Evolutionary conservation across 2,888 invertebrate genomes (phyloP).

Genomic region (Pseudanteris insignis): DNA sequence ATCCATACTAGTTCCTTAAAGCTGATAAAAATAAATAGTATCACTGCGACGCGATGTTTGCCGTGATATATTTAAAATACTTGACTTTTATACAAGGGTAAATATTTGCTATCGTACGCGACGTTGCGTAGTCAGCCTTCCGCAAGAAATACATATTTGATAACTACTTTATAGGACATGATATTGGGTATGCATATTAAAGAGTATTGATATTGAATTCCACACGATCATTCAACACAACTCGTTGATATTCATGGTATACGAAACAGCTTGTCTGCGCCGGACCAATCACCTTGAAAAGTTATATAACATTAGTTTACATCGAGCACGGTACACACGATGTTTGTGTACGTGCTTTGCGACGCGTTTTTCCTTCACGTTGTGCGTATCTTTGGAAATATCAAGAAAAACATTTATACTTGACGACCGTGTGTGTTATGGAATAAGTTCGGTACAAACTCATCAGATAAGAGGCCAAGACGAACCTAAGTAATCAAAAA

Average conservation of each 20-base stretch:
- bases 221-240: conserved; percentile 35
- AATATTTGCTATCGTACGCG: conserved; percentile 22
- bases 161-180: conserved; percentile 35
- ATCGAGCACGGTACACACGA: conserved; percentile 2
- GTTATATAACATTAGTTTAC: conserved; percentile 18
- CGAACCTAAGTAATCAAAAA: no score
- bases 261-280: conserved; percentile 25
- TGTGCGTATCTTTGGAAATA: no score
- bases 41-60: no score
- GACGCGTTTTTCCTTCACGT: no score
- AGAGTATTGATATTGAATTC: conserved; percentile 36
- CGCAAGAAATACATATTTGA: conserved; percentile 46
- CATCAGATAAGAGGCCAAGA: no score
- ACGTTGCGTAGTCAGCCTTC: conserved; percentile 17
- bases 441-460: no score
- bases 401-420: no score
- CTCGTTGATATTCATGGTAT: conserved; percentile 48
- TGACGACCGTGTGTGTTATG: no score
- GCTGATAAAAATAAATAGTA: no score
- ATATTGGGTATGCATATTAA: conserved; percentile 44
- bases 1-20: no score
- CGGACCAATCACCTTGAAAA: conserved; percentile 15
- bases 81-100: conserved; percentile 18
- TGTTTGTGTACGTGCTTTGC: conserved; percentile 4
- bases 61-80: no score